A percentile compares a stretch with the other conserved stretches of the same genome.
Evolutionary conservation across 1,140 invertebrate species (phyloP).

Genomic region (Trichoplusia ni): DNA sequence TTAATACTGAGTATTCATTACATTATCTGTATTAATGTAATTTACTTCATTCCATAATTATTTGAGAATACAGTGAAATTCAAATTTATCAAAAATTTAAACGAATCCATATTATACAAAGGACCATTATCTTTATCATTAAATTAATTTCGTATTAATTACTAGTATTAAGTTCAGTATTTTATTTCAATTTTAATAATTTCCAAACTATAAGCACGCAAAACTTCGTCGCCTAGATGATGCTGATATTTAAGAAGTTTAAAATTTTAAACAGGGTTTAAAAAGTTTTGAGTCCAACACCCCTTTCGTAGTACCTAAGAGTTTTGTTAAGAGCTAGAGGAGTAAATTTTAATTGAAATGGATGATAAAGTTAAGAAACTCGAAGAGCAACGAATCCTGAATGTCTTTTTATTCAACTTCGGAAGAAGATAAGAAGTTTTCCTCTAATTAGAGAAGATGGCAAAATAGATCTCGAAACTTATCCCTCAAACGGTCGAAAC

Average conservation of each 20-base stretch:
- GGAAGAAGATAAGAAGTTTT: too few species aligned
- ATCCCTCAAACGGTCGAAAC: too few species aligned
- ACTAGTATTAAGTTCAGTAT: not conserved
- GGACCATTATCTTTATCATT: too few species aligned
- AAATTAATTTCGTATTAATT: not conserved
- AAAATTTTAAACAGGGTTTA: conserved; percentile 22
- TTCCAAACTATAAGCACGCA: not conserved
- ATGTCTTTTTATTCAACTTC: conserved; percentile 1
- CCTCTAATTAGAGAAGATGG: too few species aligned
- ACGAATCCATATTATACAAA: too few species aligned
- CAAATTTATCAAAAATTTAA: not conserved
- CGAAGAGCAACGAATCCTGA: not conserved
- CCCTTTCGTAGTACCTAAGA: conserved; percentile 10
- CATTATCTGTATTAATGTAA: too few species aligned
- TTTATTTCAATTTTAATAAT: conserved; percentile 14
- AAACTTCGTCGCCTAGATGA: conserved; percentile 9
- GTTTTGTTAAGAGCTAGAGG: conserved; percentile 16
- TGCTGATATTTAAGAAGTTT: conserved; percentile 15
- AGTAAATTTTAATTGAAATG: conserved; percentile 22
- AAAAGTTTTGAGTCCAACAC: conserved; percentile 18
- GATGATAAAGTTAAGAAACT: conserved; percentile 13
- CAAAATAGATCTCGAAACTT: too few species aligned
- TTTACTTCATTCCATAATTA: too few species aligned
- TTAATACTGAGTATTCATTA: too few species aligned
- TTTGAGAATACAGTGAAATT: too few species aligned